These are phyloP conservation scores for Epinotia nisella DNA, from an alignment of 2,888 invertebrate species.

Conservation along the genomic window DNA sequence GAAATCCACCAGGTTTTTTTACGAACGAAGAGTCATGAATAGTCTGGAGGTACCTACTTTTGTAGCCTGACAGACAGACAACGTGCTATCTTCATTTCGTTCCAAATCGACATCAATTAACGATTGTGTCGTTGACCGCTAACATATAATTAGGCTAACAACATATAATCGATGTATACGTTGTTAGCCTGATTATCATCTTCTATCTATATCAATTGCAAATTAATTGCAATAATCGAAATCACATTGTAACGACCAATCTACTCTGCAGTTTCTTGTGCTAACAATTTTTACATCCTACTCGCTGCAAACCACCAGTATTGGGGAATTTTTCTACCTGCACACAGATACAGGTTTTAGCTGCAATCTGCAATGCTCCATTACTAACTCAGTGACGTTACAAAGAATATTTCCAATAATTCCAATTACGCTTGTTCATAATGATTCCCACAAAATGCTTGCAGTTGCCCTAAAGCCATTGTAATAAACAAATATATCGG, in stretches of 20 bases:
- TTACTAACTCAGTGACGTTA: neutral
- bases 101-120: conserved; percentile 75
- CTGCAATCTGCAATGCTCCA: too few relatives aligned
- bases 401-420: neutral
- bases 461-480: conserved; percentile 18
- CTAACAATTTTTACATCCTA: neutral
- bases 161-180: conserved; percentile 50
- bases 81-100: conserved; percentile 77
- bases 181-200: conserved; percentile 1
- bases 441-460: conserved; percentile 27
- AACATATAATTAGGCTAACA: too few relatives aligned
- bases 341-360: too few relatives aligned
- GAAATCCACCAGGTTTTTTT: neutral
- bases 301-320: neutral
- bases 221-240: conserved; percentile 30
- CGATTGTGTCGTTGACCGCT: conserved; percentile 73
- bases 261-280: neutral
- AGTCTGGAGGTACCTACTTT: too few relatives aligned
- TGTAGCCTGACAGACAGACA: too few relatives aligned
- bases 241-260: neutral
- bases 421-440: neutral
- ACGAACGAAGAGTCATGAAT: neutral
- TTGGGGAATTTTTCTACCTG: too few relatives aligned
- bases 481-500: conserved; percentile 43
- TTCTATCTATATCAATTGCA: conserved; percentile 19